Base-by-base conservation (phyloP, 1,140 invertebrate species). In the Ephestia elutella region DNA sequence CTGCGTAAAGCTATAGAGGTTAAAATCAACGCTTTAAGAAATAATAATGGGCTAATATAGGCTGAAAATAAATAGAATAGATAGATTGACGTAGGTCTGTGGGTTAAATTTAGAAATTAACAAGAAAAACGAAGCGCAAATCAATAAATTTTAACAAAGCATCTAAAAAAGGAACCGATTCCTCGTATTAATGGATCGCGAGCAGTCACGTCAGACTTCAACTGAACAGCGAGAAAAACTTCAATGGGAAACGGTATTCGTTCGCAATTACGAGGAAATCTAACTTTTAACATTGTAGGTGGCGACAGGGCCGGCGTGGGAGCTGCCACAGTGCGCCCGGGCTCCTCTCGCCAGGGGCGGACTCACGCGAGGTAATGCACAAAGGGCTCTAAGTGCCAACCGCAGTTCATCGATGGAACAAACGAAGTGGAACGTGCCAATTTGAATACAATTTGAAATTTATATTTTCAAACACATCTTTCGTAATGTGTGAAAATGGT, bases 381-480 rank as follows among this genome's bases (percentile, higher is more conserved):
- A 78, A 75, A 78, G 78, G 74, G 76, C 65, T 68, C 55, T 68
- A 78, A 71, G 68, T 71, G 62, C 18, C 61, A 49, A 60, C 38
- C 51, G 62, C 44, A 54, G 57, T 57, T 61, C 68, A 60, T 65
- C 65, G 63, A 63, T 64, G 68, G 56, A 62, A 70, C 62, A 68
- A 70, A 67, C 68, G n/a, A 55, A 19, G 15, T 32, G 28, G 30
- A 44, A 44, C 38, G 49, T 21, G 10, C 30, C 49, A 51, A 51
- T 21, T 21, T 51, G 49, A 51, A 51, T 51, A 25, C 21, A 32
- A 8, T 21, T 13, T 10, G 15, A 5, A 20, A 51, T 28, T 28
- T n/a, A 54, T n/a, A 54, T 15, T 11, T 25, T 19, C 21, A 5
- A 21, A 21, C 11, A 54, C 3, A 51, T 25, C 2, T 2, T 20